Evolutionary conservation across 2,888 invertebrate genomes (phyloP).

Genomic region (Neria commutata): DNA sequence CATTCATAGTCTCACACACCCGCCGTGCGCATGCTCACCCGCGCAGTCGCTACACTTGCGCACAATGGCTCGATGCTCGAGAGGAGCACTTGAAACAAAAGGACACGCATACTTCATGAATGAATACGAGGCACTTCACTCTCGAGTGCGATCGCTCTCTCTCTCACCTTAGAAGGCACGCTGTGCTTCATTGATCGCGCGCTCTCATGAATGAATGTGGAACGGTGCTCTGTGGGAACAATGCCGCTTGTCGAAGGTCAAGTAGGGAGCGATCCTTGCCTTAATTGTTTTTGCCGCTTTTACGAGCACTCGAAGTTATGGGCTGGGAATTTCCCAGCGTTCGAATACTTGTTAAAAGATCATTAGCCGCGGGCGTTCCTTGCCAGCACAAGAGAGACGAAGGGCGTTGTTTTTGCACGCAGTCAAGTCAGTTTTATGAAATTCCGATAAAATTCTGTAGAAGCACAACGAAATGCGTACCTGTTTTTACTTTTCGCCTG

Average conservation of each 20-base stretch:
- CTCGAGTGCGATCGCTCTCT: conserved; percentile 42
- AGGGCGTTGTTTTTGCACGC: not conserved
- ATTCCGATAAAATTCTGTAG: not conserved
- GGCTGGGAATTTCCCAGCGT: conserved; percentile 45
- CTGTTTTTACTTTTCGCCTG: not conserved
- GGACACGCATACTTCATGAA: conserved; percentile 42
- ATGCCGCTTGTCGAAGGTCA: not conserved
- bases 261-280: not conserved
- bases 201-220: conserved; percentile 1
- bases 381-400: not conserved
- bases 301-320: not conserved
- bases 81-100: not conserved
- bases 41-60: too few relatives aligned
- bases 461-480: not conserved
- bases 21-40: conserved; percentile 19
- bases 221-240: not conserved
- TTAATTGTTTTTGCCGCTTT: not conserved
- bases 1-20: conserved; percentile 19
- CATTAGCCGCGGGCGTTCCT: conserved; percentile 46
- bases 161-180: not conserved
- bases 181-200: not conserved
- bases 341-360: conserved; percentile 60
- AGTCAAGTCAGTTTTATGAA: not conserved
- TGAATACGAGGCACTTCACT: conserved; percentile 49
- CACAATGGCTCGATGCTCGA: not conserved